Evolutionary conservation across 1,140 invertebrate species (phyloP).

Genomic region (Aricia agestis): DNA sequence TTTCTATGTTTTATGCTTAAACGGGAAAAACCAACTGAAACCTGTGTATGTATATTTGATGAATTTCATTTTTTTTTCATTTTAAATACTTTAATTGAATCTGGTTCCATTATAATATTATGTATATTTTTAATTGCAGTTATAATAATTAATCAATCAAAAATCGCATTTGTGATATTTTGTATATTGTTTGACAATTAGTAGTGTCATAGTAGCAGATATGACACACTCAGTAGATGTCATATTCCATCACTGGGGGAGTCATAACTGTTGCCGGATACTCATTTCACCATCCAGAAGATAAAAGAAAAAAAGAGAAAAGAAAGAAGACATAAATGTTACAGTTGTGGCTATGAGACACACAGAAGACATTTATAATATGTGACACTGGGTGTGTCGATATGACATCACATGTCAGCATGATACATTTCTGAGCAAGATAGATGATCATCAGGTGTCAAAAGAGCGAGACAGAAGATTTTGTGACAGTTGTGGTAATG

Average conservation of each 20-base stretch:
- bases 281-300: background rate
- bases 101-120: too few species aligned
- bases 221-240: constrained; percentile 20
- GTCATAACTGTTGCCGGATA: background rate
- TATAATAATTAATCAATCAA: too few species aligned
- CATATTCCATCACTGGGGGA: constrained; percentile 13
- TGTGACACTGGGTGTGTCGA: constrained; percentile 19
- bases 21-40: too few species aligned
- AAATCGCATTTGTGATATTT: background rate
- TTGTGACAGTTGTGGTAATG: background rate
- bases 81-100: too few species aligned
- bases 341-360: constrained; percentile 6
- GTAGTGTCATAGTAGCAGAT: constrained; percentile 6
- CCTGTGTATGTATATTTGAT: background rate
- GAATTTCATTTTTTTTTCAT: background rate
- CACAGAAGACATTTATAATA: constrained; percentile 1
- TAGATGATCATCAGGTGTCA: background rate
- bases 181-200: background rate
- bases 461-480: background rate
- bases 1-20: too few species aligned
- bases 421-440: background rate
- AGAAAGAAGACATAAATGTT: background rate
- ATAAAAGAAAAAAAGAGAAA: background rate
- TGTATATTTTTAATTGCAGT: too few species aligned
- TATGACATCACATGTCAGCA: background rate